phyloP scores from a whole-genome alignment of 2,888 invertebrate genomes.

The Aleiodes testaceus region DNA sequence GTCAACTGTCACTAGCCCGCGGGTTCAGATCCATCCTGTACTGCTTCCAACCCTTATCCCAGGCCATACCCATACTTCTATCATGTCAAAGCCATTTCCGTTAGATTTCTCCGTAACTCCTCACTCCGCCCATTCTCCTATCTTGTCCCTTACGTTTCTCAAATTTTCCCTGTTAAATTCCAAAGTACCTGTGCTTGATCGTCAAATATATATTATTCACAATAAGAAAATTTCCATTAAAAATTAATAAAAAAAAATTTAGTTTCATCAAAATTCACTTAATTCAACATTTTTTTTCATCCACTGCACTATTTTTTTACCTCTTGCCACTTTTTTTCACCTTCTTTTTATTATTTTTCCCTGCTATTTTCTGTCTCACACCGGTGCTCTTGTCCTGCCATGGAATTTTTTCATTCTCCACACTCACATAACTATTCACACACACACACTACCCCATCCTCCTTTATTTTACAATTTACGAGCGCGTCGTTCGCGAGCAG shows the following conservation, averaged over 20 bases:
- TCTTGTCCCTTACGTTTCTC: neutral
- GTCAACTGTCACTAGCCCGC: conserved; percentile 62
- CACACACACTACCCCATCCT: conserved; percentile 33
- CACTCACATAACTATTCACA: conserved; percentile 43
- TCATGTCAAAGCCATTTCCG: conserved; percentile 38
- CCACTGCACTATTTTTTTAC: conserved; percentile 12
- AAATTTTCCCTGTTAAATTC: conserved; percentile 27
- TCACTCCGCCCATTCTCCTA: conserved; percentile 1
- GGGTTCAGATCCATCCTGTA: conserved; percentile 35
- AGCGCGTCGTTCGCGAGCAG: conserved; percentile 50
- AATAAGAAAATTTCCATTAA: too few relatives aligned
- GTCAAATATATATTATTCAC: conserved; percentile 12
- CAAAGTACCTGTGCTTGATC: conserved; percentile 24
- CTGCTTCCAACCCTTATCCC: conserved; percentile 27
- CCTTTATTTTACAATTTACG: conserved; percentile 64
- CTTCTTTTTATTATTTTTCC: conserved; percentile 24
- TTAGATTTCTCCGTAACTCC: conserved; percentile 42
- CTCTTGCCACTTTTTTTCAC: neutral
- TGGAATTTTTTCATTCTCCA: conserved; percentile 48
- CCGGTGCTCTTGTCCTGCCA: conserved; percentile 3
- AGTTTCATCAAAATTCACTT: conserved; percentile 24
- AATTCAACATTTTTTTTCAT: neutral
- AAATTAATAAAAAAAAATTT: neutral
- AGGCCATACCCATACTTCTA: conserved; percentile 5
- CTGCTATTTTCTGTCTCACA: conserved; percentile 23